Conservation (phyloP, 2,797 vertebrate species). For the Clamator glandarius region DNA sequence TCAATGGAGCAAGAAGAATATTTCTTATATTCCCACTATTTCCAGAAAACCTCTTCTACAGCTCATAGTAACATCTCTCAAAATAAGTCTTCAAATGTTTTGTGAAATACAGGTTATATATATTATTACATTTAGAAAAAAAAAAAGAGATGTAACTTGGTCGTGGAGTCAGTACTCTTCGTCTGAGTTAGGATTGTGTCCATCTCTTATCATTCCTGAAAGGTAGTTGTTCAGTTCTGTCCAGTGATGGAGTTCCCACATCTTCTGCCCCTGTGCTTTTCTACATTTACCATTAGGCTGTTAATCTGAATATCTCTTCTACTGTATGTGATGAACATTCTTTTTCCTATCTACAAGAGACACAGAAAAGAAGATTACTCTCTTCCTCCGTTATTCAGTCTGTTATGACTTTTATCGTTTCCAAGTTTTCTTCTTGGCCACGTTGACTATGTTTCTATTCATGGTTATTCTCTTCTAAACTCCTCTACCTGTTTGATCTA, state of each 20-base stretch:
- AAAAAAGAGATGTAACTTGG: background rate
- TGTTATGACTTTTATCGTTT: background rate
- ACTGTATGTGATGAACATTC: background rate
- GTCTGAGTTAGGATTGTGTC: background rate
- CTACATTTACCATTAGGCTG: background rate
- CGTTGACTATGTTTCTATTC: background rate
- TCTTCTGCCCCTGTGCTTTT: background rate
- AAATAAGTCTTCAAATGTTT: background rate
- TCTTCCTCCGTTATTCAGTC: background rate
- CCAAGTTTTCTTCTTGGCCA: background rate
- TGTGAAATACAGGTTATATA: background rate
- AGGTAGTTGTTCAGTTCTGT: background rate
- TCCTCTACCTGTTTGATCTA: background rate
- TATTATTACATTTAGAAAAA: background rate
- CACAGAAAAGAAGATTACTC: background rate
- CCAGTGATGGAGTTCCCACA: background rate
- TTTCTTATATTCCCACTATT: background rate
- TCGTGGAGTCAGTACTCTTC: background rate
- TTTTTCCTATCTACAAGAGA: background rate
- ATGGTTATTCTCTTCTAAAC: background rate
- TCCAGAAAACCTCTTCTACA: background rate
- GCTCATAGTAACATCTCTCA: background rate
- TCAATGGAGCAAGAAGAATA: background rate
- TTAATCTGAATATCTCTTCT: background rate
- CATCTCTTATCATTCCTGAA: background rate